phyloP scores from a whole-genome alignment of 2,113 vertebrate genomes.

The Camelus dromedarius region DNA sequence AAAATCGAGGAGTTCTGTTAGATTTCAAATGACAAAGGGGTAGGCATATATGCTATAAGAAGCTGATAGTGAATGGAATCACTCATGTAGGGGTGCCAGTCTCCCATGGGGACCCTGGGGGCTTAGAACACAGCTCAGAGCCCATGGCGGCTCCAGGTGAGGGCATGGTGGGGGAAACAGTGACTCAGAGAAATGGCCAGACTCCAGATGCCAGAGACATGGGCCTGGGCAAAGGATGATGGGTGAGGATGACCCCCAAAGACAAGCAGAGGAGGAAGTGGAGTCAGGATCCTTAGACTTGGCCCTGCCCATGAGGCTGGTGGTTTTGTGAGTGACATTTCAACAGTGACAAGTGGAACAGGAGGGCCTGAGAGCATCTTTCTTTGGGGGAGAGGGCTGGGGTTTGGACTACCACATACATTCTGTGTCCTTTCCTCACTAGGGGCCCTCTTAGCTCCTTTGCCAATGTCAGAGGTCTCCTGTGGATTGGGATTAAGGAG shows the following conservation, averaged over 20 bases:
- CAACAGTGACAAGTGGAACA: background rate
- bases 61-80: background rate
- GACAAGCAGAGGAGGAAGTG: background rate
- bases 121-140: background rate
- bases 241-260: background rate
- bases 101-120: background rate
- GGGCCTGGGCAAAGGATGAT: background rate
- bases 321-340: background rate
- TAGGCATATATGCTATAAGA: background rate
- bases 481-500: background rate
- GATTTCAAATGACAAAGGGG: background rate
- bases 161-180: background rate
- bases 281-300: background rate
- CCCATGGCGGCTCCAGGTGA: background rate
- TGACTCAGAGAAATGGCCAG: background rate
- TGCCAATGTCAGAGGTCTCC: accelerated
- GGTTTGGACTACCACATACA: background rate
- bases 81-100: background rate
- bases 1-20: constrained; percentile 29
- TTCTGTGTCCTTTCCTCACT: background rate
- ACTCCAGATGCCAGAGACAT: background rate
- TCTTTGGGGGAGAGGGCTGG: background rate
- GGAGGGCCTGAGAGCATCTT: background rate
- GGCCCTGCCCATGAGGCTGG: background rate
- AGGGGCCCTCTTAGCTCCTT: background rate